phyloP scores from a whole-genome alignment of 2,888 invertebrate species.

The Cheiracanthium punctorium region DNA sequence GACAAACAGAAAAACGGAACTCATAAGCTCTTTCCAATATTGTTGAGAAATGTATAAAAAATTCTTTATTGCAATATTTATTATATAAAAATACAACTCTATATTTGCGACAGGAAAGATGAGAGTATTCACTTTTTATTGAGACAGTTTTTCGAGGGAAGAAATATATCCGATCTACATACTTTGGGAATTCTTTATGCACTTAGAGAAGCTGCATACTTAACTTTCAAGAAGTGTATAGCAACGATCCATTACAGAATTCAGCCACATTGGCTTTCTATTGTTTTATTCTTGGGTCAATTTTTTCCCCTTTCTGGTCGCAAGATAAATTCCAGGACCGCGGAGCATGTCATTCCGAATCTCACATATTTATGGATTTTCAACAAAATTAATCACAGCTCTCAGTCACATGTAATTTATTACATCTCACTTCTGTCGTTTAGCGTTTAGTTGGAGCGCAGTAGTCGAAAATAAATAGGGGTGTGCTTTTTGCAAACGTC shows the following conservation, averaged over 20 bases:
- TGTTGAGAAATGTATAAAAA: too few relatives aligned
- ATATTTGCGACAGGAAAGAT: too few relatives aligned
- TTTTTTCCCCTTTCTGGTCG: background rate
- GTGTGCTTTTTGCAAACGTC: too few relatives aligned
- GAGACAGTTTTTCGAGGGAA: too few relatives aligned
- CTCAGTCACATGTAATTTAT: background rate
- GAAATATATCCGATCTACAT: background rate
- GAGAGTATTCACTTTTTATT: too few relatives aligned
- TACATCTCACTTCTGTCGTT: background rate
- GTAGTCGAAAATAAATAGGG: background rate
- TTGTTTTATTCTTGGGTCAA: background rate
- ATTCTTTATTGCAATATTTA: too few relatives aligned
- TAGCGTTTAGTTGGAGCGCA: background rate
- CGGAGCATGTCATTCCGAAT: background rate
- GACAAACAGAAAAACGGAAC: too few relatives aligned
- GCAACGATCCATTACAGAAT: background rate
- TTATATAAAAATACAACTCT: too few relatives aligned
- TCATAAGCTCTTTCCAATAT: too few relatives aligned
- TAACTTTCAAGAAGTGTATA: background rate
- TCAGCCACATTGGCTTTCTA: background rate
- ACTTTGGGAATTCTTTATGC: background rate
- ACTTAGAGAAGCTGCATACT: background rate
- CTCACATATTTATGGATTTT: background rate
- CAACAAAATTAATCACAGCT: background rate
- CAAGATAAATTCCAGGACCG: background rate